Conservation (phyloP, 2,888 invertebrate species). For the Drosophila atripex region DNA sequence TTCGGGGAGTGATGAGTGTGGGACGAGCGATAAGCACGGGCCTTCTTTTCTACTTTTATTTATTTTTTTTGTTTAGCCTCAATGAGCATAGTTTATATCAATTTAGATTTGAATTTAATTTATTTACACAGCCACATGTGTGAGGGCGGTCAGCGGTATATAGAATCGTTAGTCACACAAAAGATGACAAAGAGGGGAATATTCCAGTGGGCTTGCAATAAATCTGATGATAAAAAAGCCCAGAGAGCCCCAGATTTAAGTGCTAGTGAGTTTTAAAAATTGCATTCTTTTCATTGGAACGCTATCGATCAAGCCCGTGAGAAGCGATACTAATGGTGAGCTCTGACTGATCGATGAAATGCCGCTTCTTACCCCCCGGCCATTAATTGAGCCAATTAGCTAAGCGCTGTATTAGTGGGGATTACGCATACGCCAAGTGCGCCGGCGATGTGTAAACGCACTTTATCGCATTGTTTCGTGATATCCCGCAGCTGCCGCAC, state of each 20-base stretch:
- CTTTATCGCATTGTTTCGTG: slow-evolving; percentile 36
- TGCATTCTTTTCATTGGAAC: background rate
- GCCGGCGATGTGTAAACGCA: slow-evolving; percentile 31
- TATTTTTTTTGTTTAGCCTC: slow-evolving; percentile 28
- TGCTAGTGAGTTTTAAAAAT: background rate
- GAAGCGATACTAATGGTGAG: background rate
- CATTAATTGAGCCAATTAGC: slow-evolving; percentile 37
- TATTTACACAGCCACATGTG: slow-evolving; percentile 66
- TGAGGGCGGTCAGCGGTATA: slow-evolving; percentile 57
- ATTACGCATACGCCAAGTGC: slow-evolving; percentile 47
- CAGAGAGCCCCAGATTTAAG: too few species aligned
- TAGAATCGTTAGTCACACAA: slow-evolving; percentile 38
- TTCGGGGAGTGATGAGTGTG: slow-evolving; percentile 11
- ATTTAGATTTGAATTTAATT: slow-evolving; percentile 78
- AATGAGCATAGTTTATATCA: slow-evolving; percentile 63
- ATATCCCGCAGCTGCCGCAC: slow-evolving; percentile 36
- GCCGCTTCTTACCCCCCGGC: background rate
- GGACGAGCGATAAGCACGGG: slow-evolving; percentile 54
- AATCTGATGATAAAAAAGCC: background rate
- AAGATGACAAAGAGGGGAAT: slow-evolving; percentile 15
- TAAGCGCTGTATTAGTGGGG: slow-evolving; percentile 36
- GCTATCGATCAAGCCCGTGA: background rate
- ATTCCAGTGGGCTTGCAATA: background rate
- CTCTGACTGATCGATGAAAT: slow-evolving; percentile 25
- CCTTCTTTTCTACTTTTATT: slow-evolving; percentile 32